phyloP scores from a whole-genome alignment of 2,888 invertebrate genomes.

The Galeopsomyia nigrocyanea region DNA sequence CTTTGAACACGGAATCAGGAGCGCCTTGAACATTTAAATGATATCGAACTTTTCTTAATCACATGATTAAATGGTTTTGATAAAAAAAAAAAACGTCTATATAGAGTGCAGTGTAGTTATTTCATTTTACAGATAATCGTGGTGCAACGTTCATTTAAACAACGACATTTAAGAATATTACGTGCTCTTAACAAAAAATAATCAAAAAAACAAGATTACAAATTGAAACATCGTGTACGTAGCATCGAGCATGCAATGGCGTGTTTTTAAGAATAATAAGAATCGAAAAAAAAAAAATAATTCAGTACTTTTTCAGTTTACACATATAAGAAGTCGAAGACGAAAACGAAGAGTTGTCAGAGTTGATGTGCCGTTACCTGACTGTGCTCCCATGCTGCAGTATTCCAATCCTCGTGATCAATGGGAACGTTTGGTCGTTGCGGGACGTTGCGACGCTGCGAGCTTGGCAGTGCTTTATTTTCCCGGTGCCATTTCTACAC shows the following conservation, averaged over 20 bases:
- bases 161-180: too few relatives aligned
- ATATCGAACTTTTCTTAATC: not conserved
- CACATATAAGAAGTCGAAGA: too few relatives aligned
- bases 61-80: not conserved
- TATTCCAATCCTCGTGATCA: conserved; percentile 70
- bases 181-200: too few relatives aligned
- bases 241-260: too few relatives aligned
- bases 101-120: not conserved
- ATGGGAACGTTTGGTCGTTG: conserved; percentile 70
- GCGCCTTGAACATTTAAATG: conserved; percentile 64
- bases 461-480: conserved; percentile 72
- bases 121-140: too few relatives aligned
- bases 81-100: not conserved
- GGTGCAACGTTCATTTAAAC: too few relatives aligned
- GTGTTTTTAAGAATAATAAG: too few relatives aligned
- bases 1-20: conserved; percentile 74
- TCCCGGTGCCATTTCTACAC: conserved; percentile 76
- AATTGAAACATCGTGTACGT: too few relatives aligned
- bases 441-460: conserved; percentile 71
- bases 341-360: too few relatives aligned
- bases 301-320: too few relatives aligned
- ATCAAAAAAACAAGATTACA: too few relatives aligned
- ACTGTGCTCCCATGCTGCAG: conserved; percentile 71
- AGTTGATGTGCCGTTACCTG: conserved; percentile 65
- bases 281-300: too few relatives aligned